phyloP scores from a whole-genome alignment of 92 coral and sea anemone genomes.

The Siderastrea siderea region DNA sequence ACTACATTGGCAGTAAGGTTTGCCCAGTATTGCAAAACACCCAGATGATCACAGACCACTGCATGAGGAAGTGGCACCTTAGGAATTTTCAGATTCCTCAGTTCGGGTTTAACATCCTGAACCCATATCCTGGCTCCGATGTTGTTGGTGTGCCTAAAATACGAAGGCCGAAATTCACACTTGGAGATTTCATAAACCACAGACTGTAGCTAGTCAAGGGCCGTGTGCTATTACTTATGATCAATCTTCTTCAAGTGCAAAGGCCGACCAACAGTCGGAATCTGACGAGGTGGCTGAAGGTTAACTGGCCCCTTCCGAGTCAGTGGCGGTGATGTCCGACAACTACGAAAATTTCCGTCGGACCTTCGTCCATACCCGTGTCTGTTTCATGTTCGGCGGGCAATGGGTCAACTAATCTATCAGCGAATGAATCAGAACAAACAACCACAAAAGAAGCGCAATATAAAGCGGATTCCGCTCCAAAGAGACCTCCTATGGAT shows the following conservation, averaged over 20 bases:
- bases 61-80: slow-evolving; percentile 55
- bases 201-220: not conserved
- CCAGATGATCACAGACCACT: slow-evolving; percentile 70
- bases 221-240: slow-evolving; percentile 12
- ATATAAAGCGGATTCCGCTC: not conserved
- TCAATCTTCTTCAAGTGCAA: not conserved
- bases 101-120: slow-evolving; percentile 94
- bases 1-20: slow-evolving; percentile 62
- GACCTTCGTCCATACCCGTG: not conserved
- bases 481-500: slow-evolving; percentile 91
- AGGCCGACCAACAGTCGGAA: not conserved
- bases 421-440: not conserved
- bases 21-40: slow-evolving; percentile 86
- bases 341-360: not conserved
- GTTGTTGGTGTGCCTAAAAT: slow-evolving; percentile 77
- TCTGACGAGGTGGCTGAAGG: not conserved
- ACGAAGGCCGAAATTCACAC: slow-evolving; percentile 79
- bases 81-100: slow-evolving; percentile 33
- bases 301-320: slow-evolving; percentile 15
- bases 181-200: slow-evolving; percentile 62
- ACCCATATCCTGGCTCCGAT: slow-evolving; percentile 91
- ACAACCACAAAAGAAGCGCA: not conserved
- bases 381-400: not conserved
- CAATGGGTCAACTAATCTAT: too few species aligned
- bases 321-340: not conserved